Base-by-base conservation (phyloP, 1,140 invertebrate genomes). In the Neodiprion pinetum region DNA sequence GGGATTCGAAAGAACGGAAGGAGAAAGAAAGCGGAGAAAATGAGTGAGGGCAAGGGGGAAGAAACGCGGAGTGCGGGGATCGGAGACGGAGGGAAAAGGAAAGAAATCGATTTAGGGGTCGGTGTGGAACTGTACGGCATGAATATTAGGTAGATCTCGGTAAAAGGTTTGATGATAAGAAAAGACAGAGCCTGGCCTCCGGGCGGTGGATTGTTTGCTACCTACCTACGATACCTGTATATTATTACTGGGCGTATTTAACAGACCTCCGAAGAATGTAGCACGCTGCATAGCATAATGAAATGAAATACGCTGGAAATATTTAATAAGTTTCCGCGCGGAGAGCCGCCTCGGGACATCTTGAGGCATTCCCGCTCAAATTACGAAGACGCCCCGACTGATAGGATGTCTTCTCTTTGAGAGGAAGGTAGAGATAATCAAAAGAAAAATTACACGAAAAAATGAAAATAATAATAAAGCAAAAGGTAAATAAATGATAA, bases 241-340 rank as follows among this genome's bases (percentile, higher is more conserved):
- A 61, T 61, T 61, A 61, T 61, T 61, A 61, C 53, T 12, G 11
- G 53, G 53, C 67, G 73, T 74, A 74, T 77, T 82, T 77, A 80
- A 82, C 73, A 74, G 76, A 72, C 72, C 72, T 74, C 72, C 72
- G 72, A 80, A 80, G 80, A 83, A 84, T 81, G 78, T 74, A 71
- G 76, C 76, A 68, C 50, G 69, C 68, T 74, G 71, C 70, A 72
- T 66, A 61, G 76, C 72, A 80, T 82, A 82, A 84, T 81, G 79
- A 83, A 83, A 84, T 81, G 79, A 83, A 80, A 83, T 83, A 77
- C 79, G 79, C 73, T 78, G 77, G 77, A 84, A 83, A 82, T 82
- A 84, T 84, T 84, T 84, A 83, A 84, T 81, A 84, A 84, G 78
- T 80, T 84, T 80, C 76, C 78, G 78, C 76, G 50, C 67, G 53